Evolutionary conservation across 2,888 invertebrate genomes (phyloP), one percentile per base, ranked within the genome.

Genomic region (Odontomyia ornata): DNA sequence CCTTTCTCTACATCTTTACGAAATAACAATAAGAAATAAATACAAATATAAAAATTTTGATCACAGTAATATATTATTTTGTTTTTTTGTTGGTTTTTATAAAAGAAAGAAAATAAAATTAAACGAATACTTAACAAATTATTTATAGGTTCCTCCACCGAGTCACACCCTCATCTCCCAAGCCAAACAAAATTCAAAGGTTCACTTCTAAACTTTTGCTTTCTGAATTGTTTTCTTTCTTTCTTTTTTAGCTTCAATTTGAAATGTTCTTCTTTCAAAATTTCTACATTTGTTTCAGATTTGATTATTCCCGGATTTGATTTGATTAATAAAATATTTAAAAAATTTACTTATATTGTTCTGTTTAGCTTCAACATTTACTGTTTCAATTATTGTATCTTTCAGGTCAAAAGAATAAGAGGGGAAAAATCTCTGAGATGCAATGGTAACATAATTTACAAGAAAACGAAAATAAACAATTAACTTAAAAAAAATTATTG

Each of bases 401-500:
- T 73, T 73, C 30, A 27, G 73, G 23, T 52, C 36, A 52, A 67
- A 67, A 76, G 18, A 76, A 76, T 52, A 25, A 30, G 28, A 25
- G 36, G 36, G 36, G 43, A 57, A 75, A 36, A 30, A 77, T 52
- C 75, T 77, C 69, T 78, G 76, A 77, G 67, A 69, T 78, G 73
- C 65, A 77, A 69, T 78, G 77, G 76, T 78, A 79, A 77, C 75
- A 79, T 77, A 76, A 76, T 72, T 73, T 73, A 73, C 60, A 72
- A 36, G 46, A 73, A 30, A 23, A 71, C n/a, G 52, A 71, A 52
- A 47, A 56, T 18, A 27, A 73, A 60, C 52, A 69, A 23, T 30
- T 46, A 30, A 69, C 18, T 56, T 28, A 67, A 43, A 30, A 30
- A 56, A 56, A 30, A 60, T 47, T 46, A 73, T 56, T 56, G 72